Base-by-base conservation (phyloP, 2,113 vertebrate genomes). In the Echinops telfairi region DNA sequence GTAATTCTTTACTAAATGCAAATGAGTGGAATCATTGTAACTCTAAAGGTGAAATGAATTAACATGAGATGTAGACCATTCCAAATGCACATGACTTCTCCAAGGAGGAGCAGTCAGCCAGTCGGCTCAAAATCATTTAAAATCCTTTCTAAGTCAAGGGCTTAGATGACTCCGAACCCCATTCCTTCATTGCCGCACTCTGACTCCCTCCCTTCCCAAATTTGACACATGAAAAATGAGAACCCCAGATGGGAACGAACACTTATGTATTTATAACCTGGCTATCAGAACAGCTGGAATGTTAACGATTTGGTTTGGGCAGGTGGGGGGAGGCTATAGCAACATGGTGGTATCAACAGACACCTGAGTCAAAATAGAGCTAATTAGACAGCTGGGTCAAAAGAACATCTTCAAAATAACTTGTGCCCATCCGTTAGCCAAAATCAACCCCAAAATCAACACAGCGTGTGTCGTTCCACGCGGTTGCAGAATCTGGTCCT, bases 11-110 rank as follows among this genome's bases (percentile, higher is more conserved):
- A n/a, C 19, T 84, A 36, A 75, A 87, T 47, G 2, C 91, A 87
- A 94, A 92, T 31, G 64, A 91, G 25, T 76, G 90, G 38, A 88
- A n/a, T 6, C 1, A 40, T 23, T 33, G 31, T 94, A 31, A 92
- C 88, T 86, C 91, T 89, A 87, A 84, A 91, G 33, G 57, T 83
- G n/a, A 90, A 94, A 83, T 84, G 43, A 83, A 84, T 38, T 75
- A 90, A 91, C 57, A 79, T 47, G 80, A 88, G 53, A 68, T 33
- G 31, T 22, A 92, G 77, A 86, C 57, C 58, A 70, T 79, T 86
- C 36, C 58, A 89, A 23, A 83, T 81, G 25, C 25, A 58, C 23
- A 75, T 76, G 64, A 62, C 31, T 31, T 80, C 25, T 60, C 71
- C 33, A 75, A 58, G 38, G 68, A 95, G 38, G 80, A 88, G 43